Conservation (phyloP, 2,797 vertebrate genomes). For the Gymnoscopelus microlampas region DNA sequence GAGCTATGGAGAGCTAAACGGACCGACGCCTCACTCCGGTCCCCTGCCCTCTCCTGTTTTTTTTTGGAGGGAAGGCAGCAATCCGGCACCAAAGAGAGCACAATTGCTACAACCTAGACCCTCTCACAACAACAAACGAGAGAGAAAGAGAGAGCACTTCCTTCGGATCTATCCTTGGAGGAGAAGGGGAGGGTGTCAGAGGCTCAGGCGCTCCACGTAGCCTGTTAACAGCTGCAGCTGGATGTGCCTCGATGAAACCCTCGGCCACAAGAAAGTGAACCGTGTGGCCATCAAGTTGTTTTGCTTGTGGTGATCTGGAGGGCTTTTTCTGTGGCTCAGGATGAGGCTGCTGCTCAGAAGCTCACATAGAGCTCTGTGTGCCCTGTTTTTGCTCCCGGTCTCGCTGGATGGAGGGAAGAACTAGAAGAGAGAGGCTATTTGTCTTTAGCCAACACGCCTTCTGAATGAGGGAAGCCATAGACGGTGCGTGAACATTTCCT, state of each 20-base stretch:
- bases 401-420: slow-evolving; percentile 45
- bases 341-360: slow-evolving; percentile 48
- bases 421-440: slow-evolving; percentile 36
- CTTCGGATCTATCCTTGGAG: slow-evolving; percentile 39
- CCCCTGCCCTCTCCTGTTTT: slow-evolving; percentile 11
- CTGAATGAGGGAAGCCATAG: slow-evolving; percentile 12
- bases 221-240: slow-evolving; percentile 18
- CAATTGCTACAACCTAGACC: slow-evolving; percentile 34
- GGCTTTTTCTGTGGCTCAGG: slow-evolving; percentile 43
- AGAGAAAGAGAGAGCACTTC: slow-evolving; percentile 61
- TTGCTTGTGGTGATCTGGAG: slow-evolving; percentile 28
- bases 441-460: slow-evolving; percentile 1
- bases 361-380: slow-evolving; percentile 39
- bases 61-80: slow-evolving; percentile 25
- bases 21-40: slow-evolving; percentile 7
- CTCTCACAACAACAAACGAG: slow-evolving; percentile 38
- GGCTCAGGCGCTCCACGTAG: slow-evolving; percentile 39
- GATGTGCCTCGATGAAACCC: slow-evolving; percentile 2
- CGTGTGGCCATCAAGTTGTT: slow-evolving; percentile 29
- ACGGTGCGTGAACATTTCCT: slow-evolving; percentile 3
- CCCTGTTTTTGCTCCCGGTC: slow-evolving; percentile 32
- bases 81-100: slow-evolving; percentile 26
- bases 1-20: slow-evolving; percentile 49
- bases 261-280: slow-evolving; percentile 15
- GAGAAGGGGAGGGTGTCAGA: background rate